Percentiles rank a stretch among this genome's conserved stretches.
These are phyloP conservation scores for Brotula barbata DNA, from an alignment of 2,797 vertebrate species.

Conservation along the genomic window DNA sequence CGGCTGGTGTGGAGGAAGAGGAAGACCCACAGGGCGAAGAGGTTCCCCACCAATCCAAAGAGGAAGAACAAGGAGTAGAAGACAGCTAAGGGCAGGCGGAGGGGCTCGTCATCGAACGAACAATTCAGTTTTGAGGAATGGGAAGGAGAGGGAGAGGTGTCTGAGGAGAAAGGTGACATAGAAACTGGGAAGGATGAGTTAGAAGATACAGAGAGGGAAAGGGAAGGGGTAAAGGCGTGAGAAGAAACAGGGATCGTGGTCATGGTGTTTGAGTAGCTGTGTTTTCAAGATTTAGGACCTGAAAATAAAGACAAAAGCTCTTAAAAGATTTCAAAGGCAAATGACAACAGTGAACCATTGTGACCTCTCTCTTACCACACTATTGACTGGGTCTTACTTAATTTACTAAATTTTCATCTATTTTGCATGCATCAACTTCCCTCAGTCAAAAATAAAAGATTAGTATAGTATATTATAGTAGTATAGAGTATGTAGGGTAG, in stretches of 20 bases:
- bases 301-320: background rate
- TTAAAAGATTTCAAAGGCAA: background rate
- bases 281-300: conserved; percentile 28
- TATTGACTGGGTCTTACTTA: too few species aligned
- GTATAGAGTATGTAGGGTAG: too few species aligned
- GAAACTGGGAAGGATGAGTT: background rate
- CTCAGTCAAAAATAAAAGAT: too few species aligned
- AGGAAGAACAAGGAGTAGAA: conserved; percentile 87
- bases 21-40: conserved; percentile 91
- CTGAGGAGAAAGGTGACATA: background rate
- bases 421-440: too few species aligned
- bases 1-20: conserved; percentile 81
- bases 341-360: too few species aligned
- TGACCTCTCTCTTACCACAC: too few species aligned
- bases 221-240: background rate
- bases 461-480: too few species aligned
- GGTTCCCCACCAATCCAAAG: conserved; percentile 85
- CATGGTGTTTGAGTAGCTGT: conserved; percentile 23
- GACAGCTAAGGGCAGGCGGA: conserved; percentile 76
- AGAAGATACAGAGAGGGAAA: background rate
- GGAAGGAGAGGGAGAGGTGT: background rate
- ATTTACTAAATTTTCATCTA: too few species aligned
- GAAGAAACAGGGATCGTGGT: background rate
- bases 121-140: conserved; percentile 58
- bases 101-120: conserved; percentile 57